These are phyloP conservation scores for Caranx ignobilis DNA, from an alignment of 2,113 vertebrate species.

Conservation along the genomic window DNA sequence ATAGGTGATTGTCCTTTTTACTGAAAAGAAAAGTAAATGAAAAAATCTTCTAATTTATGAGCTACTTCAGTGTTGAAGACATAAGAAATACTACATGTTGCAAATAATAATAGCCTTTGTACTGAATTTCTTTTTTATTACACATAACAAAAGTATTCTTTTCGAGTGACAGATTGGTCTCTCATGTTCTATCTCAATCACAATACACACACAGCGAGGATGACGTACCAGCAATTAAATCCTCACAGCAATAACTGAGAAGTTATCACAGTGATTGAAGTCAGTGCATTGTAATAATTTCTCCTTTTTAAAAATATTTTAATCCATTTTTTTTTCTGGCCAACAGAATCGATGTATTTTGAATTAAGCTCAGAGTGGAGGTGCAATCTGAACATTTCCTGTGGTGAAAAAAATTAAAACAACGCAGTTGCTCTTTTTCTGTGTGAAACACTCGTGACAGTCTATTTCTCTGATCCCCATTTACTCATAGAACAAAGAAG, in stretches of 20 bases:
- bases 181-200: conserved; percentile 15
- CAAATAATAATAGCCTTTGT: conserved; percentile 19
- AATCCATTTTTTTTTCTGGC: not conserved
- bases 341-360: not conserved
- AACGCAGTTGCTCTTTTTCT: not conserved
- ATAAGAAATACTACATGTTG: not conserved
- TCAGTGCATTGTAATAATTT: conserved; percentile 20
- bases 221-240: conserved; percentile 50
- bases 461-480: not conserved
- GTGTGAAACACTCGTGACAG: conserved; percentile 5
- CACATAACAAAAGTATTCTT: conserved; percentile 26
- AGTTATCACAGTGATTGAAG: conserved; percentile 40
- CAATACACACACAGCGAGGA: conserved; percentile 22
- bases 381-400: conserved; percentile 5
- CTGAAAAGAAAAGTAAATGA: conserved; percentile 7
- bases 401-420: conserved; percentile 16
- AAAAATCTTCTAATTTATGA: conserved; percentile 19
- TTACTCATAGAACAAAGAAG: not conserved
- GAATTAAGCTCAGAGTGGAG: not conserved
- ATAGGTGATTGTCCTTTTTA: not conserved
- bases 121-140: conserved; percentile 6
- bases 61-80: not conserved
- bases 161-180: conserved; percentile 27
- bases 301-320: not conserved
- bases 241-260: conserved; percentile 25